These are phyloP conservation scores for Nibea coibor DNA, from an alignment of 2,113 vertebrate genomes.

Conservation along the genomic window DNA sequence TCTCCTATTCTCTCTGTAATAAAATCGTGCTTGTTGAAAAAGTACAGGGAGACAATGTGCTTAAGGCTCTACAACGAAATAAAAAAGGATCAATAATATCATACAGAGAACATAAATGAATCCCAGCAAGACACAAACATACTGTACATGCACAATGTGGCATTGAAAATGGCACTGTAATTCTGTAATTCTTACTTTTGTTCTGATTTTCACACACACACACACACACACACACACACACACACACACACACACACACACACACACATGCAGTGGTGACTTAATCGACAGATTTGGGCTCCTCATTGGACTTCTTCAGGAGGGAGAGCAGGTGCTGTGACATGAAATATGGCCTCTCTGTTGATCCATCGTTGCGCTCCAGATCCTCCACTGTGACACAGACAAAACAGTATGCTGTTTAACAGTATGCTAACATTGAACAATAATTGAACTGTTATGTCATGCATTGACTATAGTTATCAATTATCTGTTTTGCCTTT, in stretches of 20 bases:
- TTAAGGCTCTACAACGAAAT: conserved; percentile 17
- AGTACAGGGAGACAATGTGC: background rate
- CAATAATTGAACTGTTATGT: background rate
- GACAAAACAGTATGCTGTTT: conserved; percentile 35
- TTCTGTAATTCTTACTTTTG: conserved; percentile 10
- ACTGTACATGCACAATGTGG: conserved; percentile 8
- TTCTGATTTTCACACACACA: background rate
- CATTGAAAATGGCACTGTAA: conserved; percentile 30
- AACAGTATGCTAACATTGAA: background rate
- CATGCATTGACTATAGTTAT: background rate
- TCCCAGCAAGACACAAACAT: conserved; percentile 7
- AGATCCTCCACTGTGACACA: conserved; percentile 93
- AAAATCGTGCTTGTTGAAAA: background rate
- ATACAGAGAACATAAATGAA: background rate
- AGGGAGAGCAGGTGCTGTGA: conserved; percentile 86
- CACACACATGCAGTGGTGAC: background rate
- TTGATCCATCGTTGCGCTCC: conserved; percentile 91
- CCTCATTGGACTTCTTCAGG: conserved; percentile 88
- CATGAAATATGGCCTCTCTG: conserved; percentile 93
- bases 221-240: conserved; percentile 1
- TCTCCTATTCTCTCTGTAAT: conserved; percentile 16
- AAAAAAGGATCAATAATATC: conserved; percentile 12
- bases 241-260: conserved; percentile 5
- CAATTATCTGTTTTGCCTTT: background rate
- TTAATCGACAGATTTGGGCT: conserved; percentile 61